Evolutionary conservation across 2,113 vertebrate genomes (phyloP), one percentile per base, ranked within the genome.

Genomic region (Malurus elegans): DNA sequence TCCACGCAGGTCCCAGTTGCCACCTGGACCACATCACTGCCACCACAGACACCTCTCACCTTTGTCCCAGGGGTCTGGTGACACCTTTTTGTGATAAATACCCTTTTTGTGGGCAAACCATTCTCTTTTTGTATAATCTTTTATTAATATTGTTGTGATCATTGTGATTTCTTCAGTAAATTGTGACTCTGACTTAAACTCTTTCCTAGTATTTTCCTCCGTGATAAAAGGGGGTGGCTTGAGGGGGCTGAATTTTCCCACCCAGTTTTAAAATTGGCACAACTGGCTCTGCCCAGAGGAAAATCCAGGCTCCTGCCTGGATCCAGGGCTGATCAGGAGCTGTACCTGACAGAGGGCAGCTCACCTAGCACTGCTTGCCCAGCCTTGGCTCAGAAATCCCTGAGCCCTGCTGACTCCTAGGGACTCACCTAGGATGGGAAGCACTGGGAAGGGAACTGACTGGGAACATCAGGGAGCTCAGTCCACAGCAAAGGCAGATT

Each of bases 51-150:
- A 42, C 54, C 51, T 8, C 60, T 20, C 20, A 20, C 31, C 36
- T 25, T 11, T 26, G 25, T 14, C 25, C 44, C 71, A 14, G 25
- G 12, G 24, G 4, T 4, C 38, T 0, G 1, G 48, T 8, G 40
- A n/a, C 69, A 34, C 36, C 7, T 66, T 34, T 5, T 11, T 8
- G 32, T 20, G 71, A 3, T 3, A 58, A 86, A 58, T 4, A 20
- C 13, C 20, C 2, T 26, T 25, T 31, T 4, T 18, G 21, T 32
- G 38, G 32, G 62, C 21, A 67, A 76, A 44, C 53, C 26, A 5
- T 51, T 60, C 36, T 44, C 10, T 23, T 51, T 67, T 28, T 10
- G 26, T 67, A 76, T 26, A 44, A 53, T 44, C 21, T 36, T 86
- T 76, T 86, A 86, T 86, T 86, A 15, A 28, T 32, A 51, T 15